Base-by-base conservation (phyloP, 2,797 vertebrate genomes). In the Lemur catta region DNA sequence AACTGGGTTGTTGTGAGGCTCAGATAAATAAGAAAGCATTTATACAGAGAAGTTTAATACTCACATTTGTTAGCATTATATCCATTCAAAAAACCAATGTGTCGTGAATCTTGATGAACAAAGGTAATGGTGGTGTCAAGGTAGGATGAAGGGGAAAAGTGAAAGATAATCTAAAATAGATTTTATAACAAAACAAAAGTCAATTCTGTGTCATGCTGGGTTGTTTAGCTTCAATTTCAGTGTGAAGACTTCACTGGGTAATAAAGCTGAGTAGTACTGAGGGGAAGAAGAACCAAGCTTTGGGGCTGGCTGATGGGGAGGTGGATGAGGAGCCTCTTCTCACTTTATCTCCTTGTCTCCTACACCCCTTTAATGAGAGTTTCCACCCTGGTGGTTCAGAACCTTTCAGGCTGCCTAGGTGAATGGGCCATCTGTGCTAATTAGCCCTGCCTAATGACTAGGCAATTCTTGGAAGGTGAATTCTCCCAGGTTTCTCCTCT, bases 91-190 rank as follows among this genome's bases (percentile, higher is more conserved):
- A 89, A 24, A 26, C 4, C 38, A 74, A 81, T 63, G 46, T 67
- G 46, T 79, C 38, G 63, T 80, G 59, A 84, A 93, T 76, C n/a
- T 59, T 57, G 46, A 81, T 89, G 63, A 94, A 57, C 4, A 13
- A 80, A 87, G 30, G 33, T 78, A 55, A 67, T n/a, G 80, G 72
- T 50, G 35, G 18, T 12, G 67, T 89, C 43, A 78, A 85, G 59
- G n/a, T 24, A 81, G 11, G 50, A 55, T 86, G 52, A 57, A 84
- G 10, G 22, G 43, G 15, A 30, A 89, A 79, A 71, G 5, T 24
- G 48, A 93, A 22, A 15, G 0, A 75, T 28, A 89, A 52, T 48
- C 28, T 71, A 65, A 91, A 87, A 41, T 57, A 65, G 30, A 69
- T 94, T 84, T 65, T 57, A 26, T 61, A 94, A 57, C 5, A 71